Base-by-base conservation (phyloP, 1,140 invertebrate genomes). In the Mamestra configurata region DNA sequence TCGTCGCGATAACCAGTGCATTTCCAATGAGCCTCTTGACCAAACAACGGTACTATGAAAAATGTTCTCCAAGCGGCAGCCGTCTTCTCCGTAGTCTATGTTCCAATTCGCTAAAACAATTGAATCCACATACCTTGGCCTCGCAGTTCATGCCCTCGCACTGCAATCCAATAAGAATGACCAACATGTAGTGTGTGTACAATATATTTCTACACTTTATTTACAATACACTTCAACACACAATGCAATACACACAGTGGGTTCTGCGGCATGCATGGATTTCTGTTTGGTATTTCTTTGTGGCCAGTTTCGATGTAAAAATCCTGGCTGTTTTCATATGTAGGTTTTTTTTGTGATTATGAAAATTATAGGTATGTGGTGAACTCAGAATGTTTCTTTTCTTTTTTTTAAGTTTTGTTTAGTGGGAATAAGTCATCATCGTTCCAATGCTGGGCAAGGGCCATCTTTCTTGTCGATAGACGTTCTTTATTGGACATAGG, bases 121-220 rank as follows among this genome's bases (percentile, higher is more conserved):
- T 40, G 37, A 27, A 76, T 43, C 15, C 15, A 82, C 81, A 53
- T 35, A 79, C 81, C 70, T 73, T 71, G 0, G 77, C 35, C 20
- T 82, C 81, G 46, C 81, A 82, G 8, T 73, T 70, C 24, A 77
- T 35, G 13, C 81, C 81, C 24, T 79, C 72, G 31, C 81, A 82
- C 81, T 82, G 73, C 10, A 79, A 78, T 72, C 20, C 22, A 77
- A 79, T 79, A 79, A 64, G 27, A 79, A 0, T 43, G 40, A 18
- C 59, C 59, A 49, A 40, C 31, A 40, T 37, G 31, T 64, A 15
- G 6, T 7, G 10, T 13, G 13, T 1, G 27, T 27, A 64, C 15
- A 61, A 78, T 35, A 77, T n/a, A n/a, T n/a, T n/a, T n/a, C n/a
- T n/a, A n/a, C n/a, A n/a, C n/a, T n/a, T 40, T 27, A 43, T 51